phyloP scores from a whole-genome alignment of 1,140 invertebrate genomes.

The Nylanderia fulva region DNA sequence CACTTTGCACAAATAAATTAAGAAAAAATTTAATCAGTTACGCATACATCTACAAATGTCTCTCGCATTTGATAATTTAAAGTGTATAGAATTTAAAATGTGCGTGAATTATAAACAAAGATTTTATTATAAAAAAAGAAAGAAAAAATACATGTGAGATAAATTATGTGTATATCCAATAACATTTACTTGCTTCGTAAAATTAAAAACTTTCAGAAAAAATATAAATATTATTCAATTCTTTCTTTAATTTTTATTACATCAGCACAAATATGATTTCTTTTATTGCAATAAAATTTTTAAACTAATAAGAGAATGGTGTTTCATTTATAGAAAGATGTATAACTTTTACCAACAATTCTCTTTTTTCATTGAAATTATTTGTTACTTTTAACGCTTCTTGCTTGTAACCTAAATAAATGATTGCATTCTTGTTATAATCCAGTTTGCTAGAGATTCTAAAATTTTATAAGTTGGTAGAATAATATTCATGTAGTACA shows the following conservation, averaged over 20 bases:
- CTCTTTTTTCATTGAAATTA: not conserved
- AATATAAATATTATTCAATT: not conserved
- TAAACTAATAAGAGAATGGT: not conserved
- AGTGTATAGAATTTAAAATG: not conserved
- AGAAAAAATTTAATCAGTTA: conserved; percentile 41
- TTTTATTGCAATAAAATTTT: not conserved
- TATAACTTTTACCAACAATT: conserved; percentile 2
- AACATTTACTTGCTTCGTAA: not conserved
- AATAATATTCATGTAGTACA: not conserved
- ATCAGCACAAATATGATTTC: not conserved
- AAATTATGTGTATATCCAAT: not conserved
- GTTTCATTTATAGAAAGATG: not conserved
- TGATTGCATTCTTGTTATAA: not conserved
- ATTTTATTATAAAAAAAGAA: not conserved
- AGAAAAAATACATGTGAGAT: not conserved
- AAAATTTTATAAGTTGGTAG: not conserved
- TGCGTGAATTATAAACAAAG: conserved; percentile 4
- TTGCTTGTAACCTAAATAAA: not conserved
- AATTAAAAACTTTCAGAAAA: not conserved
- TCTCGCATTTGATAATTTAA: conserved; percentile 17
- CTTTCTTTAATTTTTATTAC: not conserved
- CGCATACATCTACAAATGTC: not conserved
- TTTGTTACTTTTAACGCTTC: too few relatives aligned
- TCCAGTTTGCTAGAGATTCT: not conserved
- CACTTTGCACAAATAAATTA: conserved; percentile 64